A percentile compares a stretch with the other conserved stretches of the same genome.
These are phyloP conservation scores for Arrhopalites spinosus DNA, from an alignment of 2,888 invertebrate species.

Conservation along the genomic window DNA sequence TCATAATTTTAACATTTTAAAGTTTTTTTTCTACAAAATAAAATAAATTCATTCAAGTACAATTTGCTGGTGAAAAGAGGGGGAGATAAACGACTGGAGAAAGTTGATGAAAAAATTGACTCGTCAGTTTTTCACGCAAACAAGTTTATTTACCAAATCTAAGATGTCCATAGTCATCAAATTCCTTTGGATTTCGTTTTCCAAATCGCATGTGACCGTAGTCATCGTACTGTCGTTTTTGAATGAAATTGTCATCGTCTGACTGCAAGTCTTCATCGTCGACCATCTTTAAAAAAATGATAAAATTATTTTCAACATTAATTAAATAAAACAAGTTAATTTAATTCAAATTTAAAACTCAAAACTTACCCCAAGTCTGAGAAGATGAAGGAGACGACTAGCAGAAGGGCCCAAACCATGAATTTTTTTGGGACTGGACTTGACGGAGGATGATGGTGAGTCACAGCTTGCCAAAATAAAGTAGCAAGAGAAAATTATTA, in stretches of 20 bases:
- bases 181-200: slow-evolving; percentile 32
- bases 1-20: too few species aligned
- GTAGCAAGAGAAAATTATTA: slow-evolving; percentile 10
- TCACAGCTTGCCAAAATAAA: slow-evolving; percentile 7
- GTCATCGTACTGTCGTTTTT: slow-evolving; percentile 47
- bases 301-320: too few species aligned
- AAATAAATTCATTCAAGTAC: too few species aligned
- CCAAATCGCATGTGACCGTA: slow-evolving; percentile 55
- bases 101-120: too few species aligned
- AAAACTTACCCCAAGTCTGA: slow-evolving; percentile 27
- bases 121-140: background rate
- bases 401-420: slow-evolving; percentile 22
- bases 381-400: slow-evolving; percentile 14
- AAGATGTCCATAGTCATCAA: slow-evolving; percentile 50
- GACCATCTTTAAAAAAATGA: too few species aligned
- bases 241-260: slow-evolving; percentile 29
- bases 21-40: too few species aligned
- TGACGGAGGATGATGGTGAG: background rate
- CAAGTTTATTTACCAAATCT: slow-evolving; percentile 49
- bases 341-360: too few species aligned
- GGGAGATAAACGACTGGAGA: too few species aligned
- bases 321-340: too few species aligned
- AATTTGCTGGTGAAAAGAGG: too few species aligned
- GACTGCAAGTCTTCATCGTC: slow-evolving; percentile 31
- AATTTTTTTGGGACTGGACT: slow-evolving; percentile 9